Percentiles rank a stretch among this genome's conserved stretches.
phyloP scores from a whole-genome alignment of 2,888 invertebrate genomes.

The Acanthosepion pharaonis region DNA sequence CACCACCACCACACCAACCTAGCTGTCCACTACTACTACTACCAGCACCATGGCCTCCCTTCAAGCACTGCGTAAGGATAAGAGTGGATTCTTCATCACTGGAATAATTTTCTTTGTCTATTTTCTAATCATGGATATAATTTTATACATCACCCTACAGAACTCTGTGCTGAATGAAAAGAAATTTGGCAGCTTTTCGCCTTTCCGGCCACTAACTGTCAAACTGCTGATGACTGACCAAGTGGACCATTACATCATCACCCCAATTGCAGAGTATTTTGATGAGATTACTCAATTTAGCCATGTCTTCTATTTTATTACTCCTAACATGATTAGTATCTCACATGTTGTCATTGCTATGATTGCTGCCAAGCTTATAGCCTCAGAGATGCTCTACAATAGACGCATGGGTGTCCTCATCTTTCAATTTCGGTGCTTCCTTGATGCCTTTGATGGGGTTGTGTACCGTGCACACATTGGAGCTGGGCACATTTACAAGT shows the following conservation, averaged over 20 bases:
- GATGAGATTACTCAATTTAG: constrained; percentile 81
- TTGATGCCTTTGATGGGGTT: constrained; percentile 90
- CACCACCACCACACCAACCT: not conserved
- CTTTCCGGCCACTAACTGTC: constrained; percentile 80
- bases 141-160: constrained; percentile 58
- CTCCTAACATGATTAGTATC: constrained; percentile 88
- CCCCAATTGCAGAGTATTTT: constrained; percentile 84
- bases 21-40: not conserved
- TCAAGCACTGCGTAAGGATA: constrained; percentile 46
- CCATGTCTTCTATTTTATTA: constrained; percentile 78
- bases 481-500: constrained; percentile 55
- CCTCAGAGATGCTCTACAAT: constrained; percentile 82
- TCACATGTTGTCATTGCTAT: constrained; percentile 86
- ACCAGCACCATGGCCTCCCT: constrained; percentile 37
- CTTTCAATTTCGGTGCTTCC: constrained; percentile 86
- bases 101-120: constrained; percentile 52
- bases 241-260: constrained; percentile 87
- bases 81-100: constrained; percentile 37
- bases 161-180: constrained; percentile 55
- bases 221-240: constrained; percentile 89
- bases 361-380: constrained; percentile 83
- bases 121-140: constrained; percentile 62
- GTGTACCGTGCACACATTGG: constrained; percentile 82
- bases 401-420: constrained; percentile 84
- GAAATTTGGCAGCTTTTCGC: constrained; percentile 54